Percentiles rank a stretch among this genome's conserved stretches.
phyloP scores from a whole-genome alignment of 2,888 invertebrate genomes.

The Lapara coniferarum region DNA sequence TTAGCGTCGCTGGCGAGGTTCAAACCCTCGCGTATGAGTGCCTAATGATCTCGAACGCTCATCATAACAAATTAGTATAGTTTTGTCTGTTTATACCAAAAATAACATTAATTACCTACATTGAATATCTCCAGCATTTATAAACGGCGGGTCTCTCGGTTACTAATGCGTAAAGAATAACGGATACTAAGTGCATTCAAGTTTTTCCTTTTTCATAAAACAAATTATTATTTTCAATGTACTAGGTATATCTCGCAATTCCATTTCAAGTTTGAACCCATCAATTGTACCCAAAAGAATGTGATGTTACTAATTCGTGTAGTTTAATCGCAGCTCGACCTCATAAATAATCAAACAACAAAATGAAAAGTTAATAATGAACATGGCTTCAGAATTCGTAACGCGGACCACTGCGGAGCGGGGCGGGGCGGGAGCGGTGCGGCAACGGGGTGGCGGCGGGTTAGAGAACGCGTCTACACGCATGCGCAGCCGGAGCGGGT shows the following conservation, averaged over 20 bases:
- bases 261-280: neutral
- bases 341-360: constrained; percentile 27
- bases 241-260: neutral
- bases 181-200: neutral
- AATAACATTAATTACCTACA: no score
- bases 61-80: neutral
- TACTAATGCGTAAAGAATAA: neutral
- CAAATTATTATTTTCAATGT: neutral
- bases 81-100: no score
- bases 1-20: neutral
- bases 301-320: constrained; percentile 10
- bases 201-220: neutral
- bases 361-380: constrained; percentile 38
- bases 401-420: constrained; percentile 30
- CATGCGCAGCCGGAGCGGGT: constrained; percentile 36
- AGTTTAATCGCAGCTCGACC: constrained; percentile 20
- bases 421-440: constrained; percentile 7
- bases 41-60: constrained; percentile 22
- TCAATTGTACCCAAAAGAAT: constrained; percentile 7
- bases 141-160: neutral
- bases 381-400: constrained; percentile 8
- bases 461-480: constrained; percentile 38
- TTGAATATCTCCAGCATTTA: no score
- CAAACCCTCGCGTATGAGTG: neutral
- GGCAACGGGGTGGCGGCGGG: constrained; percentile 25